Percentiles rank a stretch among this genome's conserved stretches.
These are phyloP conservation scores for Cyanoramphus novaezelandiae DNA, from an alignment of 2,113 vertebrate genomes.

Conservation along the genomic window DNA sequence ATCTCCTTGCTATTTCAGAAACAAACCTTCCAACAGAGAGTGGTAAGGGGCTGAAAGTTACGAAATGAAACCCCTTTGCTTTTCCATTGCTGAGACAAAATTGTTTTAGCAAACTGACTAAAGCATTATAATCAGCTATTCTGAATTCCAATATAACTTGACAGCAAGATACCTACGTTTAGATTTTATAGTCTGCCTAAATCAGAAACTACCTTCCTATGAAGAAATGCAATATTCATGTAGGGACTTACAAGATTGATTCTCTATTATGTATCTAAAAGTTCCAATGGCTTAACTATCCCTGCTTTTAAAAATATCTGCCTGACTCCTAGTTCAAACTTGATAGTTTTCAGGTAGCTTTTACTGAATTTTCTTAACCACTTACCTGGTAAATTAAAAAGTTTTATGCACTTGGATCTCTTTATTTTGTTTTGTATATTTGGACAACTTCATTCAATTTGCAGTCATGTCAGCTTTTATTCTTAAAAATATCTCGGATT, in stretches of 20 bases:
- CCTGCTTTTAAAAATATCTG: not conserved
- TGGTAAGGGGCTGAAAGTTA: not conserved
- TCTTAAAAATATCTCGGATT: not conserved
- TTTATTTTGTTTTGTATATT: not conserved
- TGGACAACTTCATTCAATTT: not conserved
- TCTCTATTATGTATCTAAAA: not conserved
- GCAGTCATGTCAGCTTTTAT: not conserved
- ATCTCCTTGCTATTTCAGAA: not conserved
- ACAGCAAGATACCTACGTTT: not conserved
- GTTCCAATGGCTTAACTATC: not conserved
- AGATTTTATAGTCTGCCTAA: not conserved
- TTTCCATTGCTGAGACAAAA: not conserved
- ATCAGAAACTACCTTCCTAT: not conserved
- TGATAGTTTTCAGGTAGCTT: not conserved
- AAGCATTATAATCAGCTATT: not conserved
- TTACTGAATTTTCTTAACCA: not conserved
- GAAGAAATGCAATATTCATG: not conserved
- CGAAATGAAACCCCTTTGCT: not conserved
- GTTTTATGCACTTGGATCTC: not conserved
- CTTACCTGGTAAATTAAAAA: not conserved
- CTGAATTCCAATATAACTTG: not conserved
- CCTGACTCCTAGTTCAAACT: not conserved
- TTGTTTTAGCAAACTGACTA: slow-evolving; percentile 17
- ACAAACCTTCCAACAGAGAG: not conserved
- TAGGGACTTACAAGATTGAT: not conserved